Conservation (phyloP, 2,113 vertebrate species). For the Platichthys flesus region DNA sequence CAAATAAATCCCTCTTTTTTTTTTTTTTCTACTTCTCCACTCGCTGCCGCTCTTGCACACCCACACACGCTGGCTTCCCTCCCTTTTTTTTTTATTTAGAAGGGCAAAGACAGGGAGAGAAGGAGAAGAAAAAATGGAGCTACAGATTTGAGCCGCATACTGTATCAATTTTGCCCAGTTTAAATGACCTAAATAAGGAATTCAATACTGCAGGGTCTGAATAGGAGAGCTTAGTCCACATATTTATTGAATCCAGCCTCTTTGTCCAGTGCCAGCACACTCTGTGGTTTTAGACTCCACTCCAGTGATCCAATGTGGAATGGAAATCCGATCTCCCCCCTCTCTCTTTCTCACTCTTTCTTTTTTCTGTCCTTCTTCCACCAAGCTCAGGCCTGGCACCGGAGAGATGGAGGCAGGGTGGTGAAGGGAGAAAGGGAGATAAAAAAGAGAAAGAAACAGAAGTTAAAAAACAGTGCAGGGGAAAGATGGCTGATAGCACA, state of each 20-base stretch:
- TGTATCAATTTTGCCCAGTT: constrained; percentile 80
- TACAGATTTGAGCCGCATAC: constrained; percentile 79
- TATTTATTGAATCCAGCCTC: constrained; percentile 85
- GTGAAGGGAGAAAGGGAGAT: constrained; percentile 8
- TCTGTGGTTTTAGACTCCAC: constrained; percentile 81
- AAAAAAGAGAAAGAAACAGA: neutral
- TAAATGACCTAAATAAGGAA: constrained; percentile 84
- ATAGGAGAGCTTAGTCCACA: constrained; percentile 81
- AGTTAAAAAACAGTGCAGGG: neutral
- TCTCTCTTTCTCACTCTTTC: constrained; percentile 30
- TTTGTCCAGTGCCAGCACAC: constrained; percentile 82
- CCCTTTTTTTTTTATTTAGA: constrained; percentile 65
- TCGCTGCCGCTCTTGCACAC: constrained; percentile 52
- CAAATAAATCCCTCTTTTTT: neutral
- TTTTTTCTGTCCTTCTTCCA: constrained; percentile 56
- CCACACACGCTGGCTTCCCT: constrained; percentile 64
- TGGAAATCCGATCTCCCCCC: constrained; percentile 77
- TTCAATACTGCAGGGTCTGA: constrained; percentile 77
- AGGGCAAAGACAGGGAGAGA: constrained; percentile 60
- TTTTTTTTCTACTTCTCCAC: constrained; percentile 39
- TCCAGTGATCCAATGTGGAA: constrained; percentile 81
- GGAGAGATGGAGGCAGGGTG: constrained; percentile 42
- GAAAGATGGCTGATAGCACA: constrained; percentile 14
- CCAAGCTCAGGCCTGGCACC: constrained; percentile 56
- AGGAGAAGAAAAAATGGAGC: constrained; percentile 34